Evolutionary conservation across 1,140 invertebrate genomes (phyloP).

Genomic region (Drosophila willistoni): DNA sequence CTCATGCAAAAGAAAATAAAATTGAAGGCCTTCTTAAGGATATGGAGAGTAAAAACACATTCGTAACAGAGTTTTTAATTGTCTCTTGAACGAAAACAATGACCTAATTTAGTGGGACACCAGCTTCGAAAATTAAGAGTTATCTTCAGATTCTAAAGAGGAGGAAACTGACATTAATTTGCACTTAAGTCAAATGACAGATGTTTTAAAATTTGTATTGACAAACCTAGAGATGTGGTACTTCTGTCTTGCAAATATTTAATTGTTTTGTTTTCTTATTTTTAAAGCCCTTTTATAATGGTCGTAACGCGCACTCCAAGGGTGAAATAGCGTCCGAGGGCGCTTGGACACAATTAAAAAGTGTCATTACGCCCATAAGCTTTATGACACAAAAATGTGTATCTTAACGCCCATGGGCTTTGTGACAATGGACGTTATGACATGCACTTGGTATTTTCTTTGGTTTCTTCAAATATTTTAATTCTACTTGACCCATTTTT

Average conservation of each 20-base stretch:
- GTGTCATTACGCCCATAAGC: too few species aligned
- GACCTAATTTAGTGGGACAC: conserved; percentile 15
- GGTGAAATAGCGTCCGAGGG: too few species aligned
- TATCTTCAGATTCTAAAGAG: conserved; percentile 8
- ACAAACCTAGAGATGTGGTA: conserved; percentile 8
- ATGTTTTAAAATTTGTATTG: conserved; percentile 7
- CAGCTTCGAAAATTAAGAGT: conserved; percentile 7
- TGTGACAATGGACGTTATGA: too few species aligned
- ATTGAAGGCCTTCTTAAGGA: conserved; percentile 5
- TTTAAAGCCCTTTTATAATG: too few species aligned
- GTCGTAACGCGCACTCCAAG: too few species aligned
- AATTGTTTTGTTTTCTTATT: too few species aligned
- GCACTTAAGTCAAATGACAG: conserved; percentile 8
- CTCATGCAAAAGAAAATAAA: conserved; percentile 3
- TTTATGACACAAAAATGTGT: too few species aligned
- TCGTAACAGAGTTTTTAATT: not conserved
- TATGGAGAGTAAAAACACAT: conserved; percentile 2
- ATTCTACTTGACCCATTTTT: too few species aligned
- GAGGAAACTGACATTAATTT: not conserved
- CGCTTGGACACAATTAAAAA: too few species aligned
- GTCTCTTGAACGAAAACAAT: conserved; percentile 13
- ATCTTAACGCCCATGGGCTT: too few species aligned
- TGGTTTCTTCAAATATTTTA: too few species aligned
- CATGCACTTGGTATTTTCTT: too few species aligned
- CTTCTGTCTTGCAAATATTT: conserved; percentile 6